Conservation (phyloP, 2,888 invertebrate species). For the Cheilosia vernalis region DNA sequence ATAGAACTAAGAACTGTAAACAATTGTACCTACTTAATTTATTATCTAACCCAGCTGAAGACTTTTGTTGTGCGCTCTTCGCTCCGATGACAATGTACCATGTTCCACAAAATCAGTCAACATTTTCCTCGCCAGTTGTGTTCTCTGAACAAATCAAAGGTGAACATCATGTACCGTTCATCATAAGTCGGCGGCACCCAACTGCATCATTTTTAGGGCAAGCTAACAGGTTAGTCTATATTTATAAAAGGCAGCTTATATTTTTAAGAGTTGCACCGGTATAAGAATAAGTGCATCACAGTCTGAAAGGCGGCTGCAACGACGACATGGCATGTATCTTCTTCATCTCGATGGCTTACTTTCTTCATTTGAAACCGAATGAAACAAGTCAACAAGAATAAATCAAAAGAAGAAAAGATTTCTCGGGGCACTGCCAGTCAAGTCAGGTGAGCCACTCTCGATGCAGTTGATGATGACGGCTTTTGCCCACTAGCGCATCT, state of each 20-base stretch:
- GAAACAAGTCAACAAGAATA: slow-evolving; percentile 56
- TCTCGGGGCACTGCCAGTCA: slow-evolving; percentile 3
- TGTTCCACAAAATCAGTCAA: neutral
- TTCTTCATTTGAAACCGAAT: slow-evolving; percentile 52
- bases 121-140: neutral
- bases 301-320: slow-evolving; percentile 20
- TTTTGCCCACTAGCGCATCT: slow-evolving; percentile 46
- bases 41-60: neutral
- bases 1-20: neutral
- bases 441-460: slow-evolving; percentile 9
- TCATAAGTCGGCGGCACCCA: neutral
- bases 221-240: slow-evolving; percentile 67
- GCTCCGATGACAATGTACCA: neutral
- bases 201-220: slow-evolving; percentile 52
- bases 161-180: slow-evolving; percentile 7
- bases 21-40: neutral
- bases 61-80: neutral
- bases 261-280: slow-evolving; percentile 19
- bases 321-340: slow-evolving; percentile 45
- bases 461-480: neutral
- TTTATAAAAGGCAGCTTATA: slow-evolving; percentile 53
- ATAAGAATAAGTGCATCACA: slow-evolving; percentile 44
- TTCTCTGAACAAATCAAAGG: slow-evolving; percentile 13
- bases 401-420: slow-evolving; percentile 24
- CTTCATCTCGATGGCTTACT: slow-evolving; percentile 51